These are phyloP conservation scores for Zoanthus solanderi DNA, from an alignment of 92 coral and sea anemone species.

Conservation along the genomic window DNA sequence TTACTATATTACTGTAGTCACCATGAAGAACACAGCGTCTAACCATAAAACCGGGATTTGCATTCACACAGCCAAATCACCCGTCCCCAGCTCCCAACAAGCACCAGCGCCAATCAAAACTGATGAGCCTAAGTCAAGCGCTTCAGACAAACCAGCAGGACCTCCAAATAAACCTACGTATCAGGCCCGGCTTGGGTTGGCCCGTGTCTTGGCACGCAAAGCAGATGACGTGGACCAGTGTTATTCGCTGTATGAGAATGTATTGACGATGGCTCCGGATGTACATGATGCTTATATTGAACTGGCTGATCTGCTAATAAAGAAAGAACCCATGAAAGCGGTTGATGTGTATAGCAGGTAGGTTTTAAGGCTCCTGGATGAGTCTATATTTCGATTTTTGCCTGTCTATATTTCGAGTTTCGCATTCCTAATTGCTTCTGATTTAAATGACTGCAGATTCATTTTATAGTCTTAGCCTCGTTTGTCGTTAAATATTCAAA, in stretches of 20 bases:
- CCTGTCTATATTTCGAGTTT: too few relatives aligned
- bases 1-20: background rate
- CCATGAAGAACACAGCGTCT: conserved; percentile 43
- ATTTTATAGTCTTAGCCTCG: too few relatives aligned
- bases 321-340: conserved; percentile 91
- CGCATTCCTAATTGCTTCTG: too few relatives aligned
- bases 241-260: conserved; percentile 82
- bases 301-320: conserved; percentile 87
- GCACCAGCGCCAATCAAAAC: conserved; percentile 55
- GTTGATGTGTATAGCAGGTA: conserved; percentile 83
- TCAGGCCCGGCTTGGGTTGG: conserved; percentile 94
- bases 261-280: conserved; percentile 89
- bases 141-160: conserved; percentile 71
- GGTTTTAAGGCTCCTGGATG: background rate
- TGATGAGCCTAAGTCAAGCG: conserved; percentile 53
- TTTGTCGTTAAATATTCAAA: too few relatives aligned
- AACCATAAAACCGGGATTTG: conserved; percentile 68
- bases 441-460: too few relatives aligned
- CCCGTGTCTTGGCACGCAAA: conserved; percentile 87
- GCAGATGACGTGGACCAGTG: conserved; percentile 79
- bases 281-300: conserved; percentile 98
- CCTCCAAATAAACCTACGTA: conserved; percentile 90
- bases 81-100: conserved; percentile 60
- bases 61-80: conserved; percentile 64
- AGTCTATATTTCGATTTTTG: too few relatives aligned